Base-by-base conservation (phyloP, 1,140 invertebrate genomes). In the Leptestheria dahalacensis region DNA sequence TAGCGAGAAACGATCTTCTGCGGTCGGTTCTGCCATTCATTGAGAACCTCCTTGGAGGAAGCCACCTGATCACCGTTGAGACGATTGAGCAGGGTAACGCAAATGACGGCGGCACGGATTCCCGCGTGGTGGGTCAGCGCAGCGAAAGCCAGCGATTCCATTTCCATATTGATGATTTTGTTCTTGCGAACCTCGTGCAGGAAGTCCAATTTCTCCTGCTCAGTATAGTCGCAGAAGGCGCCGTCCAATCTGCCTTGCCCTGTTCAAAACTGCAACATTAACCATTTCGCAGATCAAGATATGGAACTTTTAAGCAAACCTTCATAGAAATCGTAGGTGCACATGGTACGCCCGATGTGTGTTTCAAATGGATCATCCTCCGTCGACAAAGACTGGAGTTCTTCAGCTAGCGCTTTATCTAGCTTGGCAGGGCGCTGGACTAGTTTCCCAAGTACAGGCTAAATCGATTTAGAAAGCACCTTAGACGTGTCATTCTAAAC, bases 281-380 rank as follows among this genome's bases (percentile, higher is more conserved):
- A n/a, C 9, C 3, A 23, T 57, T n/a, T 15, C 15, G 15, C 6
- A 41, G n/a, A n/a, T n/a, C n/a, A 41, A 23, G 54, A 11, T 18
- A 51, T n/a, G 2, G n/a, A 55, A 56, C 11, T 23, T 62, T 24
- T 20, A n/a, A 52, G 25, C 52, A 51, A 70, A 88, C 87, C 92
- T 82, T 99, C 95, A 72, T 98, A 98, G 72, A 98, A 98, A 71
- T 98, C 95, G 66, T 91, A 84, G 3, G 93, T 90, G 71, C 92
- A 97, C 79, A 97, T 85, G 0, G 95, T 98, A 70, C 86, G 94
- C 25, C 96, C 96, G 29, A 78, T 78, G 21, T 91, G 77, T 1
- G 86, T 90, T 15, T 89, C 83, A 68, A 91, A 95, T 0, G 86
- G 85, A 69, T 89, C 85, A 61, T 88, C 83, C 23, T 68, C 63